Base-by-base conservation (phyloP, 2,888 invertebrate genomes). In the Parochlus steinenii region DNA sequence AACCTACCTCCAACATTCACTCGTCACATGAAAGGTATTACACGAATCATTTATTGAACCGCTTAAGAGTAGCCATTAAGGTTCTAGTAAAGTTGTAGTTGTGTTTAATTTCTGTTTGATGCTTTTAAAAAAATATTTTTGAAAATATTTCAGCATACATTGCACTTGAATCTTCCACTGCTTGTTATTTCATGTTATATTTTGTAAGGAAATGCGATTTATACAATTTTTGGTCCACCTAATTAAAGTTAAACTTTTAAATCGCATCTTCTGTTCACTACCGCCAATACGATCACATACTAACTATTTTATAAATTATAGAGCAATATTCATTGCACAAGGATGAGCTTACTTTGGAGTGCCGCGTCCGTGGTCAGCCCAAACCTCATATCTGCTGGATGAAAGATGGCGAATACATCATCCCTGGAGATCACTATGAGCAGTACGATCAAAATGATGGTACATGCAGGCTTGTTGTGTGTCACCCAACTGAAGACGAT, bases 291-390 rank as follows among this genome's bases (percentile, higher is more conserved):
- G n/a, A n/a, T n/a, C n/a, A n/a, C n/a, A n/a, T n/a, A n/a, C n/a
- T n/a, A n/a, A n/a, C n/a, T n/a, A 10, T 28, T 28, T 28, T 14
- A 2, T 8, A 14, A 28, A 28, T 60, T 45, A 30, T 57, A 73
- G 83, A 85, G 55, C 68, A 65, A 8, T 85, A 78, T 54, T 73
- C 72, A 48, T 62, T 71, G 31, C 64, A 69, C 25, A 77, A 74
- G 48, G 74, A 82, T 52, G 76, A 82, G 51, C 54, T 85, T 33
- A 67, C 74, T 16, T 58, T 86, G 42, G 83, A 85, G 56, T 85
- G 85, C 49, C 70, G 77, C 33, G 72, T 85, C 29, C 70, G 77
- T 39, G 79, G 78, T 15, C 71, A 76, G 45, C 80, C 81, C 10
- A 60, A 68, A 4, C 80, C 83, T 1, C 66, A 62, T 1, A 71